Evolutionary conservation across 1,140 invertebrate genomes (phyloP).

Genomic region (Drosophila auraria): DNA sequence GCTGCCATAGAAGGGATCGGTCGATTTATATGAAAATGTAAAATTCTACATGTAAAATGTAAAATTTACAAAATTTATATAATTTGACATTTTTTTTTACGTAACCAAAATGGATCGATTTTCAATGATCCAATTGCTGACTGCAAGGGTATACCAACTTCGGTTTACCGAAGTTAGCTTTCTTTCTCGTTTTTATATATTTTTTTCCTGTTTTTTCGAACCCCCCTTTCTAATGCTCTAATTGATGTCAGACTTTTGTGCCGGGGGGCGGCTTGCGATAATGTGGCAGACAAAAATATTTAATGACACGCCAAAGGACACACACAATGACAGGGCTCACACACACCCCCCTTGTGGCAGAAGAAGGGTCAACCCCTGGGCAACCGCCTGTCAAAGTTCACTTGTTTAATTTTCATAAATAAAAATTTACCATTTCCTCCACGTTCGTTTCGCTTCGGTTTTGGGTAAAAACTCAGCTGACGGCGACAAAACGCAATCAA

Average conservation of each 20-base stretch:
- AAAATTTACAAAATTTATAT: too few relatives aligned
- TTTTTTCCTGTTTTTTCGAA: background rate
- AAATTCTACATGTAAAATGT: too few relatives aligned
- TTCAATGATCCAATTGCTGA: too few relatives aligned
- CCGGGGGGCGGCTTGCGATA: constrained; percentile 57
- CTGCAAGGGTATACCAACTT: too few relatives aligned
- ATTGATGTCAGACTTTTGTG: constrained; percentile 63
- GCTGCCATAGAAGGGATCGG: too few relatives aligned
- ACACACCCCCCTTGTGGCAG: background rate
- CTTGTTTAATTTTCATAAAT: constrained; percentile 83
- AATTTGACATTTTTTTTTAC: too few relatives aligned
- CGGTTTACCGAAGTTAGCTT: too few relatives aligned
- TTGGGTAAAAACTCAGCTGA: constrained; percentile 76
- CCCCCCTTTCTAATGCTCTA: constrained; percentile 39
- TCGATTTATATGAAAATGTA: too few relatives aligned
- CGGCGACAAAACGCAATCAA: constrained; percentile 68
- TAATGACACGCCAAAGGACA: constrained; percentile 65
- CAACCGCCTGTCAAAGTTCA: constrained; percentile 79
- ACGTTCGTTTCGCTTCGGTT: constrained; percentile 12
- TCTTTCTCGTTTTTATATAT: too few relatives aligned
- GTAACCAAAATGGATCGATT: too few relatives aligned
- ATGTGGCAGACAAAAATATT: constrained; percentile 76
- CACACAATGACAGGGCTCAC: constrained; percentile 6
- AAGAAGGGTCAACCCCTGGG: constrained; percentile 60
- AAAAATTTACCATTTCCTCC: constrained; percentile 58